Conservation (phyloP, 2,888 invertebrate species). For the Petrolisthes cinctipes region DNA sequence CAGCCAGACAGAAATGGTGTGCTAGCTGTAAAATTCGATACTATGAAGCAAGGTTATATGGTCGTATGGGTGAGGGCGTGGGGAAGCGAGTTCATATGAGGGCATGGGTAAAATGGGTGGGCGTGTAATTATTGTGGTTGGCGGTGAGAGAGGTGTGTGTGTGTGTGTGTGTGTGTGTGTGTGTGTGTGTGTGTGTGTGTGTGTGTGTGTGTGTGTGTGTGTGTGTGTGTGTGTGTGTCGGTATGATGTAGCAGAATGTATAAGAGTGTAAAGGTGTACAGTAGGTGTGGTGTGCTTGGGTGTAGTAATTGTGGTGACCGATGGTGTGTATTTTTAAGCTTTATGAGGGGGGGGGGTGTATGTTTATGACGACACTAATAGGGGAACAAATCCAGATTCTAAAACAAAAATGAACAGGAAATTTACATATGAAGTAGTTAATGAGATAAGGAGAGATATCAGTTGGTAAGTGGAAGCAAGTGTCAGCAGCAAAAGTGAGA, state of each 20-base stretch:
- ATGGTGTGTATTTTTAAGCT: background rate
- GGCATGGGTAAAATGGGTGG: background rate
- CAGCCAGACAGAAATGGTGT: background rate
- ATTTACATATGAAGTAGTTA: no score
- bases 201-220: conserved; percentile 6
- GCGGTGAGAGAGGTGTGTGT: background rate
- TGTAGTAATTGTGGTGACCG: background rate
- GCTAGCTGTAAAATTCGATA: conserved; percentile 12
- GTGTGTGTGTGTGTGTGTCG: background rate
- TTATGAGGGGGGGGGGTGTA: no score
- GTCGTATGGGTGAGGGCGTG: no score
- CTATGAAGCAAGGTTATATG: background rate
- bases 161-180: background rate
- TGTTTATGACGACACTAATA: no score
- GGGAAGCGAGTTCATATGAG: no score
- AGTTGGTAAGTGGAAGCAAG: no score
- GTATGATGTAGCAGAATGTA: background rate
- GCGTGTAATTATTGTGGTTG: background rate
- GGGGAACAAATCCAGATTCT: no score
- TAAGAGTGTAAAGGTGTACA: background rate
- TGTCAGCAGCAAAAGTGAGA: no score
- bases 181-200: background rate
- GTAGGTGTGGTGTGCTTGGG: background rate
- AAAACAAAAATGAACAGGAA: no score
- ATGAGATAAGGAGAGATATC: no score